Percentiles rank a stretch among this genome's conserved stretches.
phyloP scores from a whole-genome alignment of 2,113 vertebrate genomes.

The Rhea pennata region DNA sequence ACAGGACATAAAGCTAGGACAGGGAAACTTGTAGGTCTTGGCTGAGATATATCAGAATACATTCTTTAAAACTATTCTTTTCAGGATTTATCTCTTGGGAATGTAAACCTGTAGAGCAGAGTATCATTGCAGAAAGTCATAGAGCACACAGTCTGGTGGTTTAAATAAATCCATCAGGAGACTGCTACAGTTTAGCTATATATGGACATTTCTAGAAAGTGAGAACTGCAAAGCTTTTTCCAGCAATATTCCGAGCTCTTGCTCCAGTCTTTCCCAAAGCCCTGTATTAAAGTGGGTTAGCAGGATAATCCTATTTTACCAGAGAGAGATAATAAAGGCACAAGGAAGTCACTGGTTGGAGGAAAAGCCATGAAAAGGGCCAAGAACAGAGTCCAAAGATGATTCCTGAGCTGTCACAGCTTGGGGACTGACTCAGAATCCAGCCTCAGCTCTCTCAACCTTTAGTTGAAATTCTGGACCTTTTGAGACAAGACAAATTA shows the following conservation, averaged over 20 bases:
- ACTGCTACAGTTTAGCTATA: not conserved
- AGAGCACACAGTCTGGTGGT: not conserved
- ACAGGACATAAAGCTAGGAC: not conserved
- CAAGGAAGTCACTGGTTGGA: not conserved
- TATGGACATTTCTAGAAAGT: constrained; percentile 31
- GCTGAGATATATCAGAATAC: not conserved
- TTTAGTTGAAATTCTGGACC: not conserved
- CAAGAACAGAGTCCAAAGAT: not conserved
- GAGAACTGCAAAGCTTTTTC: not conserved
- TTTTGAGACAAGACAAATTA: not conserved
- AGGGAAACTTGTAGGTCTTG: not conserved
- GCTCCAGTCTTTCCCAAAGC: not conserved
- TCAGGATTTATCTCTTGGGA: not conserved
- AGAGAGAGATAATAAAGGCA: not conserved
- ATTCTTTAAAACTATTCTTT: constrained; percentile 19
- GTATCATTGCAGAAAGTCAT: not conserved
- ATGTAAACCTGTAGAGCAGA: constrained; percentile 15
- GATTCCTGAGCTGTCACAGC: not conserved
- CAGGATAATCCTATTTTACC: not conserved
- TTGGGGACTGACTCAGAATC: not conserved
- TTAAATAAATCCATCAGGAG: constrained; percentile 18
- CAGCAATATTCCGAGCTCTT: not conserved
- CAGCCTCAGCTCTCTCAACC: not conserved
- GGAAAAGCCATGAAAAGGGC: not conserved
- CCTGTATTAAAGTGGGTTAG: not conserved